Base-by-base conservation (phyloP, 2,113 vertebrate species). In the Gobius niger region DNA sequence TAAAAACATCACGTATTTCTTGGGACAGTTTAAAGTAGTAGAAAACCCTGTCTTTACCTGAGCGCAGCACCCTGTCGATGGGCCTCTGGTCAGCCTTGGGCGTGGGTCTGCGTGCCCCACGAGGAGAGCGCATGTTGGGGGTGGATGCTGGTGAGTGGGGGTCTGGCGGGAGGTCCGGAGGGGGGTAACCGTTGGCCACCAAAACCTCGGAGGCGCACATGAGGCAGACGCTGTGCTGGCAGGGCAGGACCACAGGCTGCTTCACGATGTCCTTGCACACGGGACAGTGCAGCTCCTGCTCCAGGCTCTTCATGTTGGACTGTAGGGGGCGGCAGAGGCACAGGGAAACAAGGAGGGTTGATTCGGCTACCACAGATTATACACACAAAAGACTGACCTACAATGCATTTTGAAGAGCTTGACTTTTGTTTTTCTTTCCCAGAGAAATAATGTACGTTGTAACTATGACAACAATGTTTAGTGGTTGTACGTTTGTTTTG, bases 241-340 rank as follows among this genome's bases (percentile, higher is more conserved):
- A 99, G 9, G 97, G 97, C 87, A 99, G 91, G 4, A 96, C 95
- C 81, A 99, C 87, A 0, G 97, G 97, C 90, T 99, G 96, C 78
- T 96, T 98, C 83, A 96, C 96, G 75, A 98, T 95, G 76, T 97
- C 95, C 76, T 96, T 96, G 86, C 97, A 99, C 83, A 96, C 94
- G 0, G 95, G 93, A 66, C 97, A 99, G 51, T 95, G 92, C 77
- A 98, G 90, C 82, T 99, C 97, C 12, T 92, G 92, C 90, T 99
- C 97, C 94, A 98, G 95, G 91, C 96, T 98, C 93, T 95, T 97
- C 95, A 98, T 96, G 89, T 95, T 96, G 7, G 95, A 95, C 97
- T 99, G 89, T 10, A 79, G 77, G 47, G 80, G 47, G 41, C 40
- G 42, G 40, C 7, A 47, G n/a, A 47, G 16, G 5, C 6, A 44